Evolutionary conservation across 2,113 vertebrate genomes (phyloP), one percentile per base, ranked within the genome.

Genomic region (Oncorhynchus kisutch): DNA sequence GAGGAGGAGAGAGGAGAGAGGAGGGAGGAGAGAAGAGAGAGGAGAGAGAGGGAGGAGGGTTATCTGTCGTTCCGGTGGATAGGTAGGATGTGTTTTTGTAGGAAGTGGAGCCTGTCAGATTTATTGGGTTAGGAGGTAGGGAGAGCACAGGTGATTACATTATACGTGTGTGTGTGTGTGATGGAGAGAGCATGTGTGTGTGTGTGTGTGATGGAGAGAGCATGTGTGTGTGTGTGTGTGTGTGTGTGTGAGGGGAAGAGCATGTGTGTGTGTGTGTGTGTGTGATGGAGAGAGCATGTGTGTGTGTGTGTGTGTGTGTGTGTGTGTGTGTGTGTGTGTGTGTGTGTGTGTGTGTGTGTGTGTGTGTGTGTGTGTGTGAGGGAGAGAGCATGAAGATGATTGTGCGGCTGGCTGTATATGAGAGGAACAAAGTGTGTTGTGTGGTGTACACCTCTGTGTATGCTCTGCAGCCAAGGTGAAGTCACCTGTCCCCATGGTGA

Each of bases 91-190:
- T 71, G 73, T 70, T 45, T 77, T 71, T 70, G 29, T 78, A 73
- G 70, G 22, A 71, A 67, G 74, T 72, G 49, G 80, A 76, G 78
- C 72, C 85, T 84, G 85, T 82, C 88, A 76, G 80, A 66, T 67
- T 88, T 87, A 92, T 92, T 90, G 78, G 78, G 88, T 92, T 91
- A 91, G 82, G 80, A 85, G 51, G 81, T 86, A 86, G 81, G 81
- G 82, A 86, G 84, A 81, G 25, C 25, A 2, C 25, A 2, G 81
- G 29, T 25, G 9, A 65, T 65, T 25, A 65, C n/a, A 65, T 16
- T 24, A 13, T 24, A 13, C 2, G 24, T 65, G 62, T 27, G 62
- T 65, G 62, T 65, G 24, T 64, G 60, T 64, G 60, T 64, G 60
- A 12, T 60, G 59, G n/a, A n/a, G n/a, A n/a, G n/a, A n/a, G n/a